Evolutionary conservation across 2,797 vertebrate species (phyloP).

Genomic region (Enteromius radiatus): DNA sequence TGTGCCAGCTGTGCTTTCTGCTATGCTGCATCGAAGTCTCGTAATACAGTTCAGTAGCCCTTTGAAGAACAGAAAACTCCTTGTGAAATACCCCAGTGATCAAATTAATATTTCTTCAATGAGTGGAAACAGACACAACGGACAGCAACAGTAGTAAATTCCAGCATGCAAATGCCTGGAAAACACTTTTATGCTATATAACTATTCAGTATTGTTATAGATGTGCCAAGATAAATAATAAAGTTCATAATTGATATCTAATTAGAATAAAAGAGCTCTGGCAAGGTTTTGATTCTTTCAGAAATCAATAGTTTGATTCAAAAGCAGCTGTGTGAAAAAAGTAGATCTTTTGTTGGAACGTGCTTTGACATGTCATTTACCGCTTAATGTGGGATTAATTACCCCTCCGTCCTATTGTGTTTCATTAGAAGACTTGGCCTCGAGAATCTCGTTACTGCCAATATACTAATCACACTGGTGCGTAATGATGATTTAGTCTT

Average conservation of each 20-base stretch:
- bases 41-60: conserved; percentile 76
- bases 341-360: conserved; percentile 64
- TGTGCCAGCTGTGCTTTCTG: conserved; percentile 74
- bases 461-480: conserved; percentile 28
- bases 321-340: conserved; percentile 62
- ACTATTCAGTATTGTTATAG: conserved; percentile 49
- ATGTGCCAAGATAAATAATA: conserved; percentile 58
- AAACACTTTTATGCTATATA: conserved; percentile 62
- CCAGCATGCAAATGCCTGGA: conserved; percentile 66
- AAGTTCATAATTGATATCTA: conserved; percentile 70
- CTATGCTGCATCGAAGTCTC: conserved; percentile 72
- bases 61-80: conserved; percentile 60
- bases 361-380: conserved; percentile 54
- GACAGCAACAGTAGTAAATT: conserved; percentile 63
- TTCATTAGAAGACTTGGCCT: conserved; percentile 62
- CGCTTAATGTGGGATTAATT: conserved; percentile 73
- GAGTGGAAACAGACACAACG: conserved; percentile 54
- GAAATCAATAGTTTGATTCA: conserved; percentile 54
- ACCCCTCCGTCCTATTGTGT: conserved; percentile 66
- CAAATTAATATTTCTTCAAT: conserved; percentile 72
- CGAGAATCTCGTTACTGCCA: conserved; percentile 48
- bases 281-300: conserved; percentile 61
- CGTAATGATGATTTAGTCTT: conserved; percentile 15
- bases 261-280: conserved; percentile 70
- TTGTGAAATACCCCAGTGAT: conserved; percentile 66